Evolutionary conservation across 2,797 vertebrate species (phyloP).

Genomic region (Siniperca undulata): DNA sequence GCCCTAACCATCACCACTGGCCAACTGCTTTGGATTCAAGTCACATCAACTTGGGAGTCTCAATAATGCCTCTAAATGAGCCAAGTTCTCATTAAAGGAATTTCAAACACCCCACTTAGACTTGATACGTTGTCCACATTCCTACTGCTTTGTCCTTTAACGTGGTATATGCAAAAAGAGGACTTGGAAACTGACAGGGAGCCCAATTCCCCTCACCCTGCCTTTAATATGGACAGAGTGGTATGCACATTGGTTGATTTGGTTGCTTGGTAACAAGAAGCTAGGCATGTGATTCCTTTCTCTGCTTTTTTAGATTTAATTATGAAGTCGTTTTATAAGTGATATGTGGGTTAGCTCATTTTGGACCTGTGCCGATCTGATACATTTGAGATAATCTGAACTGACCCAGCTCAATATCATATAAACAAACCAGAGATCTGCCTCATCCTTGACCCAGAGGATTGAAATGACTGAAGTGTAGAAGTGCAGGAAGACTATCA

Average conservation of each 20-base stretch:
- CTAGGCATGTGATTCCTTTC: conserved; percentile 58
- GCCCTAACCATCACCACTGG: conserved; percentile 59
- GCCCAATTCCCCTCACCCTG: conserved; percentile 53
- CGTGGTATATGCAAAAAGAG: conserved; percentile 52
- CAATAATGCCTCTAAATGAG: conserved; percentile 79
- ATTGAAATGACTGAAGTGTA: conserved; percentile 22
- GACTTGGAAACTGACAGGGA: conserved; percentile 61
- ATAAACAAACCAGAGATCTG: conserved; percentile 50
- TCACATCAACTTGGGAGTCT: conserved; percentile 77
- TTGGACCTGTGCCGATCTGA: conserved; percentile 47
- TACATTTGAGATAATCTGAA: conserved; percentile 42
- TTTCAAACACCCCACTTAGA: conserved; percentile 71
- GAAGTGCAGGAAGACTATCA: conserved; percentile 22
- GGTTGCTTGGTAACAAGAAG: conserved; percentile 85
- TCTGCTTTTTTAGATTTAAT: conserved; percentile 71
- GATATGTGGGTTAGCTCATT: conserved; percentile 58
- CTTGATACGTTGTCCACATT: conserved; percentile 74
- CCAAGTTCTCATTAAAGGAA: conserved; percentile 82
- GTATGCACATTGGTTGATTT: conserved; percentile 70
- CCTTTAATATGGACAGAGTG: conserved; percentile 64
- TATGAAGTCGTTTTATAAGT: conserved; percentile 64
- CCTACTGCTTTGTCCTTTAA: conserved; percentile 70
- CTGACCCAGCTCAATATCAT: conserved; percentile 49
- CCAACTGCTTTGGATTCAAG: conserved; percentile 80
- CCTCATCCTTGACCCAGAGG: conserved; percentile 21